Conservation (phyloP, 2,113 vertebrate species). For the Sterrhoptilus dennistouni region DNA sequence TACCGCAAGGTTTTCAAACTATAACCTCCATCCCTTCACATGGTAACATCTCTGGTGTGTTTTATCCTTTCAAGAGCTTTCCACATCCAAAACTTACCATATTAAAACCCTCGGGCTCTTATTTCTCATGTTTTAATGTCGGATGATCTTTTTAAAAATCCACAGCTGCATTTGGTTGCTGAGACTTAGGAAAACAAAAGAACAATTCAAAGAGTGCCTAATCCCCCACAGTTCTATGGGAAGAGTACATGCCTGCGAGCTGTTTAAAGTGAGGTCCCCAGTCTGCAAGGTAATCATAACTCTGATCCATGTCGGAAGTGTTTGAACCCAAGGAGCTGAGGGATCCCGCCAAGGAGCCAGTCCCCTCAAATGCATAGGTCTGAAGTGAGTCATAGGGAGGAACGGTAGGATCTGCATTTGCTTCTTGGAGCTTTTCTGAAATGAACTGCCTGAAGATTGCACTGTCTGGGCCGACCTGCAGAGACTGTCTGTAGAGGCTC, state of each 20-base stretch:
- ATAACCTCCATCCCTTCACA: background rate
- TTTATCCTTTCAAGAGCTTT: background rate
- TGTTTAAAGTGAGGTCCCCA: constrained; percentile 72
- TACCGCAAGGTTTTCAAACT: rapidly evolving
- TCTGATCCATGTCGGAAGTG: constrained; percentile 47
- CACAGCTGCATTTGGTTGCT: background rate
- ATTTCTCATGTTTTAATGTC: background rate
- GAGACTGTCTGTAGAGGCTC: constrained; percentile 83
- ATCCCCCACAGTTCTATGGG: background rate
- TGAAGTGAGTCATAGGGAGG: constrained; percentile 87
- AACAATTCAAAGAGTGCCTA: background rate
- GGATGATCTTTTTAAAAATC: background rate
- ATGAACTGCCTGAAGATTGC: constrained; percentile 88
- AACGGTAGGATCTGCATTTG: constrained; percentile 79
- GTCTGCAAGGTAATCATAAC: constrained; percentile 66
- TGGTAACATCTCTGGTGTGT: rapidly evolving
- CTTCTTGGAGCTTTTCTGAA: constrained; percentile 85
- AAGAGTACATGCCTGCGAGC: constrained; percentile 75
- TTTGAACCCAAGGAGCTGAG: constrained; percentile 87
- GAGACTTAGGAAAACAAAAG: background rate
- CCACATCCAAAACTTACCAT: background rate
- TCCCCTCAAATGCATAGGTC: constrained; percentile 86
- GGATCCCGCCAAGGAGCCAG: constrained; percentile 83
- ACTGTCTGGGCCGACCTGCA: constrained; percentile 86
- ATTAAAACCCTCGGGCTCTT: background rate